These are phyloP conservation scores for Rhopalosiphum padi DNA, from an alignment of 1,140 invertebrate genomes.

Conservation along the genomic window DNA sequence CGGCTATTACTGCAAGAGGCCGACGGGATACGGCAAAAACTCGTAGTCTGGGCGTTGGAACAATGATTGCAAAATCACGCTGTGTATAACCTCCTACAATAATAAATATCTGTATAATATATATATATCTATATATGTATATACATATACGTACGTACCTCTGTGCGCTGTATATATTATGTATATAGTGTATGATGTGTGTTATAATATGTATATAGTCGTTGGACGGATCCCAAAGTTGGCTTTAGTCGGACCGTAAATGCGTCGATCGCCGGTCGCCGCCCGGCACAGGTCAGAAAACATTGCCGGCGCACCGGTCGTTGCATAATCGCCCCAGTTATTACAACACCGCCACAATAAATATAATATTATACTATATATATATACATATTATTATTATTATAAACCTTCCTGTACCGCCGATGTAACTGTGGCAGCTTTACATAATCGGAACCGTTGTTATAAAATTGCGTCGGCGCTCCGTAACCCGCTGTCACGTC, in stretches of 20 bases:
- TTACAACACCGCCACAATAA: background rate
- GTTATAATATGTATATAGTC: no score
- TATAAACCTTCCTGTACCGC: background rate
- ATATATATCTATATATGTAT: no score
- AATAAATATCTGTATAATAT: background rate
- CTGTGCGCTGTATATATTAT: no score
- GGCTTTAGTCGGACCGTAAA: slow-evolving; percentile 1
- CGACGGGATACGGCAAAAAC: background rate
- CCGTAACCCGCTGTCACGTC: background rate
- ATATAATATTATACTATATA: background rate
- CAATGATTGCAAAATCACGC: background rate
- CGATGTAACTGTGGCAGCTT: slow-evolving; percentile 26
- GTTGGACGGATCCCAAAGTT: slow-evolving; percentile 32
- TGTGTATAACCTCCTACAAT: background rate
- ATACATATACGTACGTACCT: background rate
- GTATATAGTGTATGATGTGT: no score
- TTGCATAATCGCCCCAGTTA: slow-evolving; percentile 49
- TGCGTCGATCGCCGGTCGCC: background rate
- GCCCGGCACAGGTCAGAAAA: slow-evolving; percentile 38
- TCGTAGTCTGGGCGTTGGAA: background rate
- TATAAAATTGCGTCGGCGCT: background rate
- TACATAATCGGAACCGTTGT: slow-evolving; percentile 37
- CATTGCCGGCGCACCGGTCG: background rate
- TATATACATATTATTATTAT: background rate
- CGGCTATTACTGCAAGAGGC: background rate